Evolutionary conservation across 2,888 invertebrate species (phyloP).

Genomic region (Galeruca laticollis): DNA sequence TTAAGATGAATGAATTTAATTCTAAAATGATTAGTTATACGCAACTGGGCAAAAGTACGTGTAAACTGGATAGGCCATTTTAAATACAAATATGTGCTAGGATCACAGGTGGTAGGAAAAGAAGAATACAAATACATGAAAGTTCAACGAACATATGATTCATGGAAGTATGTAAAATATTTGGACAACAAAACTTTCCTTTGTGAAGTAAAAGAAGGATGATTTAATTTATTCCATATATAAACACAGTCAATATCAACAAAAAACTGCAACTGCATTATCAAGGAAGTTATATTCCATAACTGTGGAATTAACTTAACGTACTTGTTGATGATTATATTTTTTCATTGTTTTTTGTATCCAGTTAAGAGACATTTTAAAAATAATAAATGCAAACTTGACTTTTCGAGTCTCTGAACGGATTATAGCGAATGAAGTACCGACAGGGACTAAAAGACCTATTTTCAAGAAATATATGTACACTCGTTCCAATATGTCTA

Average conservation of each 20-base stretch:
- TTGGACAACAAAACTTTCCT: background rate
- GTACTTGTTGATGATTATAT: background rate
- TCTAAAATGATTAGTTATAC: no score
- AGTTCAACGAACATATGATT: background rate
- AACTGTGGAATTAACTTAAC: background rate
- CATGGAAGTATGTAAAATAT: background rate
- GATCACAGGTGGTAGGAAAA: background rate
- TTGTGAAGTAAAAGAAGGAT: background rate
- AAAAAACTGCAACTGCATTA: background rate
- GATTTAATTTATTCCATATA: background rate
- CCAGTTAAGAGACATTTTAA: no score
- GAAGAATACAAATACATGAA: no score
- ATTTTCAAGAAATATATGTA: background rate
- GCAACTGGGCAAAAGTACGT: no score
- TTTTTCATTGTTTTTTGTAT: no score
- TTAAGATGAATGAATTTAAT: no score
- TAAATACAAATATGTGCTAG: no score
- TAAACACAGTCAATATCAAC: background rate
- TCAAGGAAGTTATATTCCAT: background rate
- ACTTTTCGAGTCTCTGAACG: background rate
- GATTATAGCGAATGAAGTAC: background rate
- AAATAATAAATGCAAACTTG: no score
- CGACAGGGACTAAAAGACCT: background rate
- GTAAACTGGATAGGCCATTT: no score
- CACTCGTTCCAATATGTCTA: background rate